Evolutionary conservation across 2,888 invertebrate species (phyloP), one percentile per base, ranked within the genome.

Genomic region (Stramonita haemastoma): DNA sequence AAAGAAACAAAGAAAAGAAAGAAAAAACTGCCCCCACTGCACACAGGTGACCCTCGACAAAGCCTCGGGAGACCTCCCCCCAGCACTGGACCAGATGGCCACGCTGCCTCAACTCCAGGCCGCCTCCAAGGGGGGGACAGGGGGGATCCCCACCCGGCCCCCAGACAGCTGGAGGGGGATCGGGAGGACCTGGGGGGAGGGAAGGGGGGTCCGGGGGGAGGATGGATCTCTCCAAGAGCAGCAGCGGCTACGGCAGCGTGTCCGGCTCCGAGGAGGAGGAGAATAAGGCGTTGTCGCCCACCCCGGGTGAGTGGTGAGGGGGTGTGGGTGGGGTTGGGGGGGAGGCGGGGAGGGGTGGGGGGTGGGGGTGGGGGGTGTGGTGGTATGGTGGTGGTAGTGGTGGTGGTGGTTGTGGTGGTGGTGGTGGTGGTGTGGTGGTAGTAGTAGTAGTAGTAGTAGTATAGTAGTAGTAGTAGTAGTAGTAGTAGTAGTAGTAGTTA

Each of bases 171-270:
- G 60, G n/a, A 29, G 90, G 88, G 29, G 60, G 90, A n/a, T 22
- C 83, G 32, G 26, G 26, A 34, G 1, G 77, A 22, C 29, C 73
- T 22, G 32, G 79, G 60, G 15, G 26, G 56, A 32, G 66, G n/a
- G 32, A 6, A 46, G 46, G 56, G 26, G 57, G 79, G 56, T 32
- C n/a, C 26, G 32, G 19, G 36, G 90, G 89, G 56, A 89, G 90
- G 56, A 91, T 92, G 91, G 91, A 93, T 79, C 79, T 91, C 73
- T 92, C 92, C 34, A 93, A 93, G 87, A 90, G 91, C 70, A 93
- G 92, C 70, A 93, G 91, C 87, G 93, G 93, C 11, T 93, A 92
- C 88, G 92, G 92, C 22, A 92, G 92, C 89, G 92, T 91, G n/a
- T 91, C 92, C 0, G 92, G 92, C 6, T 93, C 93, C 34, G 92